Evolutionary conservation across 2,113 vertebrate genomes (phyloP), one percentile per base, ranked within the genome.

Genomic region (Salvelinus namaycush): DNA sequence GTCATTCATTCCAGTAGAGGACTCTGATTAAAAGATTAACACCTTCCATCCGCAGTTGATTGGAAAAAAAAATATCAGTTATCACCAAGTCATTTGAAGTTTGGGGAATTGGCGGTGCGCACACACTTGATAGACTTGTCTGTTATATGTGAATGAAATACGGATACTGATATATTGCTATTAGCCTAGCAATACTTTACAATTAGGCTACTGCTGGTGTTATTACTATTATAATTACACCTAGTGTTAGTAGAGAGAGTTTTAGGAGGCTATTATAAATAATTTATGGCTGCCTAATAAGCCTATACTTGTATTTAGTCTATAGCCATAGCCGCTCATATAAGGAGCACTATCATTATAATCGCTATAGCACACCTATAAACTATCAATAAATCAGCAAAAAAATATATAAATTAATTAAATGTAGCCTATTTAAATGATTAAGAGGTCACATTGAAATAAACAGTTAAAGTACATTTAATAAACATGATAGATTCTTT

Each of bases 21-120:
- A 92, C 94, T 95, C 95, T 95, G 94, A 94, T 94, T 94, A 93
- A 90, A 95, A 94, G 93, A 95, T 94, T 94, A 95, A 92, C 93
- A 93, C 89, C 89, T 92, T 91, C 92, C 91, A 93, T 88, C 91
- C 93, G 92, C 93, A 94, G 93, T 94, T 94, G 93, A 92, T 92
- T 93, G 94, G 5, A 93, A 31, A 31, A 31, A 5, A 94, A 94
- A 93, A 91, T 91, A 93, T 93, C 93, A 94, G 92, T 93, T 93
- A 93, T 94, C 93, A 74, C 90, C 81, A 84, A 92, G 93, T 93
- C 93, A 85, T 89, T 91, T 90, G 92, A 87, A 92, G 92, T 92
- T 89, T 90, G 92, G 48, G 29, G 29, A 24, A 22, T 22, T 62
- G 59, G 20, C 8, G 18, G 59, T 62, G 2, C n/a, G 20, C n/a